Base-by-base conservation (phyloP, 2,888 invertebrate species). In the Taphrorychus bicolor region DNA sequence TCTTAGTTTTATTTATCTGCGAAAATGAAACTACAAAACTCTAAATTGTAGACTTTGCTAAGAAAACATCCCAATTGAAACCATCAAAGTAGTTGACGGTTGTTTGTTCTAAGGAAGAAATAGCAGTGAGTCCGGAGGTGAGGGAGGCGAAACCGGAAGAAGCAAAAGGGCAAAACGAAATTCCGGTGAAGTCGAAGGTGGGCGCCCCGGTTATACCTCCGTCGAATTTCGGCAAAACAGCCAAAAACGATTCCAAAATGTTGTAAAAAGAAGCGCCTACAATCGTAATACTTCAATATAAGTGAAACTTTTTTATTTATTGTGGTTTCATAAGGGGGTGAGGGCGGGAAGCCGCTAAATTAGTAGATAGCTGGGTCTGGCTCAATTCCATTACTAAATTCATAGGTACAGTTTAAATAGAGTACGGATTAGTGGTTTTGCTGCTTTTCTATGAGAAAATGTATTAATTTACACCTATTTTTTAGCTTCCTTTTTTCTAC, bases 181-280 rank as follows among this genome's bases (percentile, higher is more conserved):
- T 45, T 45, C 14, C 45, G 2, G 45, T 45, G 17, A 17, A 74
- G 41, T 69, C 77, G 11, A 79, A 77, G 73, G 70, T 77, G 71
- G 76, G 75, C 54, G 66, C 70, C 2, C 18, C 71, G 0, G 57
- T 68, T 5, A 61, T 71, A 17, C 73, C 73, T n/a, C 74, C 73
- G n/a, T 70, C 72, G 75, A 79, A 77, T 79, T 78, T 80, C 76
- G 78, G 79, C 54, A 76, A 77, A 69, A 14, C 45, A 14, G 14
- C 45, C 4, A 45, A 45, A 17, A 45, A 45, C 17, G 17, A 45
- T 45, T 45, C 45, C 45, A 45, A 45, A 45, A 45, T 45, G 16
- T 17, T 45, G 14, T 45, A 45, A 45, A 45, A 45, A 45, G 3
- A 11, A 32, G 9, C 11, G 32, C 32, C 9, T 11, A 32, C 32